Evolutionary conservation across 2,797 vertebrate genomes (phyloP).

Genomic region (Alosa sapidissima): DNA sequence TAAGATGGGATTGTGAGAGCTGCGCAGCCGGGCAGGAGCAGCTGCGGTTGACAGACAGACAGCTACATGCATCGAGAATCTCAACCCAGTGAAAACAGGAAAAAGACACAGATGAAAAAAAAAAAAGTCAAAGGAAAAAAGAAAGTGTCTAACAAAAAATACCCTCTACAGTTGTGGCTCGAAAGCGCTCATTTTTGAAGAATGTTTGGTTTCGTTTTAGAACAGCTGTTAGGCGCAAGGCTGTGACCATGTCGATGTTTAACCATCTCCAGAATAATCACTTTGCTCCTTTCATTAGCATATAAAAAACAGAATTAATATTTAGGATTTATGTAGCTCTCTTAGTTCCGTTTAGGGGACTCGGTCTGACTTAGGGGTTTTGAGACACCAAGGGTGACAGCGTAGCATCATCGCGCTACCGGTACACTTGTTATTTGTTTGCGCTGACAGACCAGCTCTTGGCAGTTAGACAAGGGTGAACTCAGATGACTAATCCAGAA

Average conservation of each 20-base stretch:
- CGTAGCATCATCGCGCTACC: background rate
- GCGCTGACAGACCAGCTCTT: conserved; percentile 1
- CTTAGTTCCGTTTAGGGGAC: background rate
- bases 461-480: background rate
- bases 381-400: background rate
- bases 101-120: conserved; percentile 6
- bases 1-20: background rate
- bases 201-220: conserved; percentile 22
- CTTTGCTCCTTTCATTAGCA: background rate
- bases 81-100: conserved; percentile 13
- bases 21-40: background rate
- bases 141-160: background rate
- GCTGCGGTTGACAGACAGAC: background rate
- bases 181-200: background rate
- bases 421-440: background rate
- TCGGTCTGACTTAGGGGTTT: background rate
- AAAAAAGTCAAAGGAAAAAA: background rate
- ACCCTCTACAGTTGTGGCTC: background rate
- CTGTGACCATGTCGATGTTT: background rate
- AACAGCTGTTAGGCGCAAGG: background rate
- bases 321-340: background rate
- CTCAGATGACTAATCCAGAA: background rate
- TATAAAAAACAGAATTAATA: background rate
- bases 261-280: background rate
- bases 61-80: background rate